phyloP scores from a whole-genome alignment of 2,888 invertebrate genomes.

The Oscheius sp. region DNA sequence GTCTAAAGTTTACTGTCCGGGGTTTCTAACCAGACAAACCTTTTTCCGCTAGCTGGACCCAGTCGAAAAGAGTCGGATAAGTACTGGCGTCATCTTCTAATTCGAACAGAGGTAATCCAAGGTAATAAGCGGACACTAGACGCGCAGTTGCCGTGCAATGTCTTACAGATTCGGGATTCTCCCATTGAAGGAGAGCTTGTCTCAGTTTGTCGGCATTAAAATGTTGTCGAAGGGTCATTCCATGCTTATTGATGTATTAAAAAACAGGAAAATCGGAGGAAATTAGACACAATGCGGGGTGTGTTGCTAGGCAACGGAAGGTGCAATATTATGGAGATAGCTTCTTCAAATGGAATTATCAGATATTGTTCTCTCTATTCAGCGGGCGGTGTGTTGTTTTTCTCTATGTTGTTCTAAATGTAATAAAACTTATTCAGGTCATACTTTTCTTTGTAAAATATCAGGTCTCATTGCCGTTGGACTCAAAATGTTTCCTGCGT shows the following conservation, averaged over 20 bases:
- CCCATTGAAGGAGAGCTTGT: conserved; percentile 18
- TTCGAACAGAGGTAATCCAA: conserved; percentile 26
- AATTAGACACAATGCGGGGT: neutral
- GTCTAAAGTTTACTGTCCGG: neutral
- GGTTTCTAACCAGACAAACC: neutral
- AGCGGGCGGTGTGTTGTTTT: neutral
- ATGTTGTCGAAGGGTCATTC: neutral
- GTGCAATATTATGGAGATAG: neutral
- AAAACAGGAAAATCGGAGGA: neutral
- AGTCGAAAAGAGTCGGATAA: conserved; percentile 23
- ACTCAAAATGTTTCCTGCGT: too few relatives aligned
- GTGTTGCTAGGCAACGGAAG: conserved; percentile 5
- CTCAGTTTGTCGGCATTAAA: conserved; percentile 13
- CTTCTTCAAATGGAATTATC: neutral
- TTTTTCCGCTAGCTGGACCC: conserved; percentile 13
- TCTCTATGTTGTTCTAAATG: too few relatives aligned
- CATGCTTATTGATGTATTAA: too few relatives aligned
- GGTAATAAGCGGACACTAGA: conserved; percentile 31
- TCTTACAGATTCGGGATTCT: neutral
- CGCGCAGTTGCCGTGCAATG: conserved; percentile 10
- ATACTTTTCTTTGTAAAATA: too few relatives aligned
- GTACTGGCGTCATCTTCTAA: neutral
- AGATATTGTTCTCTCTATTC: neutral
- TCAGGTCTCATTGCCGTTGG: too few relatives aligned
- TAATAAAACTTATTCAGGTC: too few relatives aligned